These are phyloP conservation scores for Proctacanthus coquilletti DNA, from an alignment of 1,140 invertebrate species.

Conservation along the genomic window DNA sequence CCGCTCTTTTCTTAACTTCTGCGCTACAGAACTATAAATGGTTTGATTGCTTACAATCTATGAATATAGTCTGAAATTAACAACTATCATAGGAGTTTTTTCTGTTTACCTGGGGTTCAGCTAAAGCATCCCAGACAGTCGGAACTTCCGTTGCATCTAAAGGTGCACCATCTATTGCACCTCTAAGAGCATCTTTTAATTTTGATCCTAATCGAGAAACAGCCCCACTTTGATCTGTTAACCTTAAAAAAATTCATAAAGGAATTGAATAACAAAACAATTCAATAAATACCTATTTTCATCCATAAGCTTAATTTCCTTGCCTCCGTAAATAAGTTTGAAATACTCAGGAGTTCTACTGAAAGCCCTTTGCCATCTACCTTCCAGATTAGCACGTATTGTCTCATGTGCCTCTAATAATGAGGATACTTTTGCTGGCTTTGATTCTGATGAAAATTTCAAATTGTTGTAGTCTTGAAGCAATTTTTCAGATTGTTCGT, in stretches of 20 bases:
- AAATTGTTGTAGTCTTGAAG: conserved; percentile 2
- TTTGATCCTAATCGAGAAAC: conserved; percentile 1
- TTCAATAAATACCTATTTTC: conserved; percentile 2
- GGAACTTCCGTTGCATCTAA: conserved; percentile 5
- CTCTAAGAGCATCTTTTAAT: conserved; percentile 4
- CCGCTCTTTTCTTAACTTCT: conserved; percentile 7
- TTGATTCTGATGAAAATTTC: background rate
- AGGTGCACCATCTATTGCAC: conserved; percentile 1
- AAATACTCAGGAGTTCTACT: conserved; percentile 6
- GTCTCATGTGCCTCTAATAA: conserved; percentile 3
- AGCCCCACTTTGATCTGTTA: background rate
- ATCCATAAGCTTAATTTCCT: background rate
- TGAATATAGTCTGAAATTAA: background rate
- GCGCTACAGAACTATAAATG: conserved; percentile 2
- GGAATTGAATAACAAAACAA: background rate
- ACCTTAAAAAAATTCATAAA: conserved; percentile 4
- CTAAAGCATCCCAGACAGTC: conserved; percentile 6
- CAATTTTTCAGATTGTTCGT: conserved; percentile 6
- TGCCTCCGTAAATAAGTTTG: conserved; percentile 5
- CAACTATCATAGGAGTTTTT: background rate
- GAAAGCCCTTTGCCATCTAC: conserved; percentile 6
- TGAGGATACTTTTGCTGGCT: background rate
- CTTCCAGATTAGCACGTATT: background rate
- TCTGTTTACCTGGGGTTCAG: conserved; percentile 3
- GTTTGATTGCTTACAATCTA: conserved; percentile 2